Conservation (phyloP, 2,888 invertebrate species). For the Lamellibrachia satsuma region DNA sequence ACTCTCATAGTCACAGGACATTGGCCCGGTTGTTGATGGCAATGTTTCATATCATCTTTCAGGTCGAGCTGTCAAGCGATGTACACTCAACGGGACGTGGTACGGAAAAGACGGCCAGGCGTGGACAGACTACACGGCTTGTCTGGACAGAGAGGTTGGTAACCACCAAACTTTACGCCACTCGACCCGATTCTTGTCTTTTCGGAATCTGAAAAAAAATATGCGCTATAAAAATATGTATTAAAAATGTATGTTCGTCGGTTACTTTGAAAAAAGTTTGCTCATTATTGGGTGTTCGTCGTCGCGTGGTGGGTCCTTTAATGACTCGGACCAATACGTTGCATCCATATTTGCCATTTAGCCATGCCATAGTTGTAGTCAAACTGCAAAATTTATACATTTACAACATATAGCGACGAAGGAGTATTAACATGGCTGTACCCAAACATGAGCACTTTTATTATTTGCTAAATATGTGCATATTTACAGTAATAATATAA, state of each 20-base stretch:
- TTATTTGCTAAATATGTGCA: too few relatives aligned
- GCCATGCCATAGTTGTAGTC: too few relatives aligned
- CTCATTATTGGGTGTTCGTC: too few relatives aligned
- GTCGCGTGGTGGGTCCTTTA: too few relatives aligned
- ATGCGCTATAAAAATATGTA: background rate
- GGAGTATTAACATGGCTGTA: too few relatives aligned
- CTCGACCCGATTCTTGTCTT: background rate
- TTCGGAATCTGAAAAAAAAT: background rate
- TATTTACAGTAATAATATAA: too few relatives aligned
- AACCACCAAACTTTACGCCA: background rate
- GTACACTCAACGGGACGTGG: constrained; percentile 50
- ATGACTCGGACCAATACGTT: too few relatives aligned
- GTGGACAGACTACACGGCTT: constrained; percentile 61
- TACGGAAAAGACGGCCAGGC: constrained; percentile 44
- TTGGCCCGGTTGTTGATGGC: background rate
- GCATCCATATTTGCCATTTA: too few relatives aligned
- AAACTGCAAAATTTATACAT: too few relatives aligned
- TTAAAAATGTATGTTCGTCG: background rate
- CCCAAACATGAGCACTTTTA: too few relatives aligned
- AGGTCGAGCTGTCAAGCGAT: constrained; percentile 51
- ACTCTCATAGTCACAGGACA: background rate
- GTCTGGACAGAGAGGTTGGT: constrained; percentile 53
- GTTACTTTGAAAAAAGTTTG: too few relatives aligned
- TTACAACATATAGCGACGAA: too few relatives aligned
- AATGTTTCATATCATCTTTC: constrained; percentile 23